Percentiles rank a stretch among this genome's conserved stretches.
Conservation (phyloP, 2,113 vertebrate genomes). For the Cochlearius cochlearius region DNA sequence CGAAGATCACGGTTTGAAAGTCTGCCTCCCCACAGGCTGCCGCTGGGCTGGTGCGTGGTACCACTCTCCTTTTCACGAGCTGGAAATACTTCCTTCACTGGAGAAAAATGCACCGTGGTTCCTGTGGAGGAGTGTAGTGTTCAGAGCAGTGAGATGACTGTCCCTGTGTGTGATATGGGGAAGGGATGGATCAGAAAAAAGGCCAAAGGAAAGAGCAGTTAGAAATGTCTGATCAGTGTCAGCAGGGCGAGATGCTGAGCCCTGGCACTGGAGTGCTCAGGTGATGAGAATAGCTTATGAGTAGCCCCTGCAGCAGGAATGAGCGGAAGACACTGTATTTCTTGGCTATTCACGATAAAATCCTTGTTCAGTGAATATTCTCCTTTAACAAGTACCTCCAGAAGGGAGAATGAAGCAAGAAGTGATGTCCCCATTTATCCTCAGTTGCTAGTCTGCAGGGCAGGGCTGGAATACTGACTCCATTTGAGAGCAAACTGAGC, state of each 20-base stretch:
- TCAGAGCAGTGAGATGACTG: background rate
- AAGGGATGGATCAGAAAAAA: background rate
- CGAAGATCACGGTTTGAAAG: background rate
- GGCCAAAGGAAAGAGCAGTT: background rate
- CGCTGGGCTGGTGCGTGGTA: background rate
- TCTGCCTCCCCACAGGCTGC: background rate
- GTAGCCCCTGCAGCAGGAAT: background rate
- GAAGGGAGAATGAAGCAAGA: background rate
- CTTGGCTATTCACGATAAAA: background rate
- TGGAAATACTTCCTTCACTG: slow-evolving; percentile 27
- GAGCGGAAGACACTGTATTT: background rate
- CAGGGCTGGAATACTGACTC: background rate
- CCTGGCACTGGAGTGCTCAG: background rate
- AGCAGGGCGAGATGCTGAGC: background rate
- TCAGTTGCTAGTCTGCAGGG: background rate
- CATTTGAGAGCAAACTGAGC: background rate
- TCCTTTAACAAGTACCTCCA: background rate
- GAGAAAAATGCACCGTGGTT: slow-evolving; percentile 4
- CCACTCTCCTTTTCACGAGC: background rate
- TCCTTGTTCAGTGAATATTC: background rate
- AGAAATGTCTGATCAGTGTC: background rate
- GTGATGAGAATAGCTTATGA: background rate
- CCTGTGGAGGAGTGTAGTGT: too few relatives aligned
- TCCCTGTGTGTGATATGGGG: background rate
- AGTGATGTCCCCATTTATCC: background rate